Evolutionary conservation across 2,888 invertebrate genomes (phyloP).

Genomic region (Campoplex nolae): DNA sequence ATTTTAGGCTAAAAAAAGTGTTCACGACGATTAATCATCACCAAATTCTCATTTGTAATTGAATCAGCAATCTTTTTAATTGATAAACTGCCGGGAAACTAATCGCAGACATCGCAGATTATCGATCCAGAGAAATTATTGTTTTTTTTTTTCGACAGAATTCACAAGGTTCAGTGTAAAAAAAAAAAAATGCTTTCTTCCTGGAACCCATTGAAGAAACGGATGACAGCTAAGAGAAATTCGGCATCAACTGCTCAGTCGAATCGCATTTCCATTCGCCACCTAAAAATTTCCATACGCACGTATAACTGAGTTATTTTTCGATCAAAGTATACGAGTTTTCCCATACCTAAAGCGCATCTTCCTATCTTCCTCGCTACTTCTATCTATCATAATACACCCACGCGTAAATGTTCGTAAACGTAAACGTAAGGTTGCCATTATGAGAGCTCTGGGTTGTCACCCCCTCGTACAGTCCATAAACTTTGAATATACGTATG

Average conservation of each 20-base stretch:
- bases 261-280: neutral
- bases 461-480: constrained; percentile 36
- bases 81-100: too few species aligned
- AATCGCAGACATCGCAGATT: too few species aligned
- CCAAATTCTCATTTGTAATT: neutral
- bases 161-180: neutral
- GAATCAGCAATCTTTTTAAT: too few species aligned
- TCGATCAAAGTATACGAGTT: neutral
- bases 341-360: too few species aligned
- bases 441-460: constrained; percentile 26
- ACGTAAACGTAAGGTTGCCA: neutral
- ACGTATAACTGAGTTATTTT: neutral
- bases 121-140: too few species aligned
- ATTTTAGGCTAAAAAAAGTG: neutral
- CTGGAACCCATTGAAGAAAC: neutral
- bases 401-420: neutral
- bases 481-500: constrained; percentile 13
- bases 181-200: neutral
- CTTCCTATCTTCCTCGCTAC: neutral
- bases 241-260: neutral
- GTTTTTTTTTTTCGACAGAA: neutral
- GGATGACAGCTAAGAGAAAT: neutral
- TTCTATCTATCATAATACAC: neutral
- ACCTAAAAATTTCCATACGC: neutral
- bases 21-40: neutral